phyloP scores from a whole-genome alignment of 2,888 invertebrate species.

The Nemotelus nigrinus region DNA sequence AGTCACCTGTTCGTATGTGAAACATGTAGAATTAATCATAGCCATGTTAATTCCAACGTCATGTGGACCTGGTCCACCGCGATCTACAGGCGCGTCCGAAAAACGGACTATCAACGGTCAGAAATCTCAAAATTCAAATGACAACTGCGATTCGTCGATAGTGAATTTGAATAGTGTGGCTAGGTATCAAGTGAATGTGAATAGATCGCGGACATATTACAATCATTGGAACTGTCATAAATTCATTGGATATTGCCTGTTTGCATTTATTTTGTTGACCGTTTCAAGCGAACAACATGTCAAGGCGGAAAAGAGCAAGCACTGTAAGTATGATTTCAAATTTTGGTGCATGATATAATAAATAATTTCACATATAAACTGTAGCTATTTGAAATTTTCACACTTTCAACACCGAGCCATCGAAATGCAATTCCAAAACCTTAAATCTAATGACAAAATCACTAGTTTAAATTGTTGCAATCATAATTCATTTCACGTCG shows the following conservation, averaged over 20 bases:
- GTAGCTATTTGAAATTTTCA: no score
- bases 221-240: slow-evolving; percentile 22
- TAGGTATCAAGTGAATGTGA: slow-evolving; percentile 17
- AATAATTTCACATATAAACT: background rate
- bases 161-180: background rate
- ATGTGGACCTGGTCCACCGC: slow-evolving; percentile 63
- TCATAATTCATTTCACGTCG: slow-evolving; percentile 44
- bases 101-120: background rate
- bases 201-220: slow-evolving; percentile 13
- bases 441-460: slow-evolving; percentile 47
- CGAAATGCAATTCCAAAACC: background rate
- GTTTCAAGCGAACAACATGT: slow-evolving; percentile 55
- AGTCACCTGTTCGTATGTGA: no score
- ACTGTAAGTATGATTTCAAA: slow-evolving; percentile 59
- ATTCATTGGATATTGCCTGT: slow-evolving; percentile 13
- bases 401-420: no score
- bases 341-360: background rate
- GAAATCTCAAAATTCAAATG: no score
- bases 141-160: no score
- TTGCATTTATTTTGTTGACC: slow-evolving; percentile 5
- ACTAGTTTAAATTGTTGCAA: slow-evolving; percentile 49
- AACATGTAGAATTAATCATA: background rate
- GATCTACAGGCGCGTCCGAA: slow-evolving; percentile 27
- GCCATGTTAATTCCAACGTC: slow-evolving; percentile 63
- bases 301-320: slow-evolving; percentile 64